phyloP scores from a whole-genome alignment of 1,140 invertebrate genomes.

The Hycleus cichorii region DNA sequence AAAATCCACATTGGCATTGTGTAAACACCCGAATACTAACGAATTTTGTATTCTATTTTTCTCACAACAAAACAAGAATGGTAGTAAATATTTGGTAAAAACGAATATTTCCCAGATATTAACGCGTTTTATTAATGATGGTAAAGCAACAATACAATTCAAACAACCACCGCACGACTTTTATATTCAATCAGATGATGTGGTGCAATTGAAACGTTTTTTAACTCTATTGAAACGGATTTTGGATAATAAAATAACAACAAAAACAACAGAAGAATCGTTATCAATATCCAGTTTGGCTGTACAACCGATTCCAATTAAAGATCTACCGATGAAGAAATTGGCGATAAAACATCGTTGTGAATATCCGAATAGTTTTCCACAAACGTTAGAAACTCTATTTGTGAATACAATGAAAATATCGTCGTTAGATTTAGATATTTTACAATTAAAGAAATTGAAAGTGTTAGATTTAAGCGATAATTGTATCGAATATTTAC shows the following conservation, averaged over 20 bases:
- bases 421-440: constrained; percentile 58
- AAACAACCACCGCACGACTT: constrained; percentile 61
- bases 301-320: constrained; percentile 42
- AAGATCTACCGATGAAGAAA: constrained; percentile 46
- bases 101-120: constrained; percentile 58
- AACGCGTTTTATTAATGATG: constrained; percentile 60
- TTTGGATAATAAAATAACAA: constrained; percentile 50
- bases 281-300: constrained; percentile 46
- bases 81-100: constrained; percentile 59
- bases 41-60: constrained; percentile 58
- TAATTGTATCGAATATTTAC: constrained; percentile 67
- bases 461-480: constrained; percentile 64
- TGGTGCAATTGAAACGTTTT: constrained; percentile 60
- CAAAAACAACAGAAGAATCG: constrained; percentile 46
- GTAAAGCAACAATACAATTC: constrained; percentile 66
- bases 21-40: constrained; percentile 51
- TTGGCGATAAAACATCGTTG: constrained; percentile 51
- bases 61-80: constrained; percentile 54
- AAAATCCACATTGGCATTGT: constrained; percentile 55
- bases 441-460: constrained; percentile 57
- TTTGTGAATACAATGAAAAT: constrained; percentile 52
- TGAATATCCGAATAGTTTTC: constrained; percentile 66
- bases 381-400: constrained; percentile 52
- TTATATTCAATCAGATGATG: constrained; percentile 54
- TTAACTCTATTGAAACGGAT: constrained; percentile 54